Evolutionary conservation across 2,888 invertebrate genomes (phyloP), one percentile per base, ranked within the genome.

Genomic region (Deilephila elpenor): DNA sequence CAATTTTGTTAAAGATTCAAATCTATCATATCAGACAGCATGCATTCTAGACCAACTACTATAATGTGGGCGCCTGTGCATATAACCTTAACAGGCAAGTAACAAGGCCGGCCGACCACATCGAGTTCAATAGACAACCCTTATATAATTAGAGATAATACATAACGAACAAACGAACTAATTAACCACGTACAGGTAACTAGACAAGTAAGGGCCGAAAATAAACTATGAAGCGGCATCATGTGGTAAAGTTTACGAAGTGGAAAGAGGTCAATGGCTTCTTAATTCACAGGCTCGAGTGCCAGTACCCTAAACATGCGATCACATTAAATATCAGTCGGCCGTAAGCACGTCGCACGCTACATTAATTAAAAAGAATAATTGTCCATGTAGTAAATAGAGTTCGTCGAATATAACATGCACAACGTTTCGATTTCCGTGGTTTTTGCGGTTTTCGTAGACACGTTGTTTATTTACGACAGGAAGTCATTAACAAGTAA

Each of bases 221-320:
- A 73, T 59, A 37, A 59, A 25, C 64, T 37, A n/a, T 37, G 59
- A 67, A 73, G 32, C 60, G 70, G 37, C 56, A 25, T 44, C 59
- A 25, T 59, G 59, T 25, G 37, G 44, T 29, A 67, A 67, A 73
- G 67, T 64, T 73, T 73, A 25, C 17, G n/a, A 44, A 59, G 72
- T 73, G 72, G 64, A 82, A 80, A 79, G 77, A 75, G 79, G 78
- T 80, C 78, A 82, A 75, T 78, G 80, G 75, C 75, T 79, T 74
- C 76, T 78, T 77, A 79, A 80, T 80, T 77, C 76, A 80, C 71
- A 74, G 77, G 77, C 78, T 75, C 76, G 77, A 75, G 73, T 77
- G 74, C 72, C 73, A 72, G 72, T 74, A 73, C 73, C 76, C 76
- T 73, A 77, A 78, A 75, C 77, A 77, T 74, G 76, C 70, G 77